Evolutionary conservation across 2,797 vertebrate genomes (phyloP).

Genomic region (Clarias fuscus): DNA sequence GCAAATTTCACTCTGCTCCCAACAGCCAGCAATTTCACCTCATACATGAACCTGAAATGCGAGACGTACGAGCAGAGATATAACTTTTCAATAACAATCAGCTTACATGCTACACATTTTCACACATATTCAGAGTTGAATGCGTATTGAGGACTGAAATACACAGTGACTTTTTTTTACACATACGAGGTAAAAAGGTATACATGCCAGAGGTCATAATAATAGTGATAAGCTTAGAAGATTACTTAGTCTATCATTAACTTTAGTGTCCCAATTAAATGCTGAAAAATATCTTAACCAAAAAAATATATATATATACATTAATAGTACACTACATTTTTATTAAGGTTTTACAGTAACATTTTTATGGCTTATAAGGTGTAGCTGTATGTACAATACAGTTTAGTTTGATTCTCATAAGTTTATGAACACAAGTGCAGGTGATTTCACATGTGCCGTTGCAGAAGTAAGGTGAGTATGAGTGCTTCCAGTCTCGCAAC

Average conservation of each 20-base stretch:
- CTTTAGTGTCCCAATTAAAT: too few species aligned
- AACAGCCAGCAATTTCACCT: not conserved
- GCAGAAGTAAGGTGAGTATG: slow-evolving; percentile 13
- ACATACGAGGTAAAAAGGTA: not conserved
- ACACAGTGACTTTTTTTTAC: too few species aligned
- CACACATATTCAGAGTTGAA: not conserved
- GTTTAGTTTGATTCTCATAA: not conserved
- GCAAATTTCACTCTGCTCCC: not conserved
- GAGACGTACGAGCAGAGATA: not conserved
- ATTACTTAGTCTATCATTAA: not conserved
- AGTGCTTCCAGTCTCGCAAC: slow-evolving; percentile 54
- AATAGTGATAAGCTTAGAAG: not conserved
- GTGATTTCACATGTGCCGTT: not conserved
- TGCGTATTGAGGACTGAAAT: not conserved
- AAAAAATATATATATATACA: too few species aligned
- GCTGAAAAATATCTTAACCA: too few species aligned
- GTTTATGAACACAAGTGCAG: not conserved
- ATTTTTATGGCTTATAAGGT: not conserved
- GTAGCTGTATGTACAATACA: not conserved
- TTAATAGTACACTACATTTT: not conserved
- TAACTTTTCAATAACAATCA: not conserved
- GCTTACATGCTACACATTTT: not conserved
- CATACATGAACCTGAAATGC: not conserved
- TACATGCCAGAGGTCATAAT: not conserved
- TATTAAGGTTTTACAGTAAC: not conserved